Evolutionary conservation across 2,797 vertebrate genomes (phyloP), one percentile per base, ranked within the genome.

Genomic region (Uromys caudimaculatus): DNA sequence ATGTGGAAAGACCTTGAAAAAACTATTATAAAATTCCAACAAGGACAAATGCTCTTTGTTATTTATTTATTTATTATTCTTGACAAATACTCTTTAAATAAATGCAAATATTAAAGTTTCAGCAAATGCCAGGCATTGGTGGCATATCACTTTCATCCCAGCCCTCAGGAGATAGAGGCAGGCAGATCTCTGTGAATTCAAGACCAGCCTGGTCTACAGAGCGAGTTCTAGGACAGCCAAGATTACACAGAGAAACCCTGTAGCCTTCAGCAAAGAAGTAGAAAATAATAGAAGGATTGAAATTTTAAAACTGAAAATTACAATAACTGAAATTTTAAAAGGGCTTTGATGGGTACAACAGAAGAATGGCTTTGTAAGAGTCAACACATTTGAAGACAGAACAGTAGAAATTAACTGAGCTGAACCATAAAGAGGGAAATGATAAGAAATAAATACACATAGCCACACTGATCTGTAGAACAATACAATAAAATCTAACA

Each of bases 261-360:
- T 69, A 91, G 58, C 13, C 92, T 35, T 93, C 29, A 56, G 35
- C 56, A 89, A 94, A 94, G 58, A 41, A 62, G 8, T 94, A 82
- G 78, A 87, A 47, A 27, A 41, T 81, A 91, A 79, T 62, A 89
- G 29, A 71, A 81, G 10, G 56, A 92, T 19, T 83, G 35, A 90
- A 96, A 95, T 87, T 56, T 88, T 79, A 47, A 60, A 81, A 91
- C 50, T 76, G 21, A 90, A 90, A 86, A 85, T 82, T 87, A 76
- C 3, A 90, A 88, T 89, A 93, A 71, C 64, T 90, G 32, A 82
- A 81, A 79, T 16, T 79, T 90, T 56, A 83, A 78, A 95, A 47
- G 19, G 86, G 38, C 54, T 38, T 76, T 52, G 38, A 62, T 87
- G 44, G 47, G 6, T 19, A 86, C 23, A 83, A 88, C 44, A 95